A percentile compares a stretch with the other conserved stretches of the same genome.
phyloP scores from a whole-genome alignment of 2,888 invertebrate genomes.

The Linnaemya vulpina region DNA sequence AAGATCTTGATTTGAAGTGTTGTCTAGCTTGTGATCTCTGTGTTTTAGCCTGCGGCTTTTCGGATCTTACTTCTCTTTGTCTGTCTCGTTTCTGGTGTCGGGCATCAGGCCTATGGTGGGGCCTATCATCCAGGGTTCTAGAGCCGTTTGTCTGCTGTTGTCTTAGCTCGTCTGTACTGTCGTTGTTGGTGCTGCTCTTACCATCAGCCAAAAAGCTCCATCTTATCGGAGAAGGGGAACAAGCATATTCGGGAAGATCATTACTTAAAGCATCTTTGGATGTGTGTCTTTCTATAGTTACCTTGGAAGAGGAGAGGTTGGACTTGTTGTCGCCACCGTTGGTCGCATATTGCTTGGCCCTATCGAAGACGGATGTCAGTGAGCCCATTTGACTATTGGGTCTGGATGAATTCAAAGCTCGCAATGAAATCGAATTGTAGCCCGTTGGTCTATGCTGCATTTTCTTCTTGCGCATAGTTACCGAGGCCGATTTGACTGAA shows the following conservation, averaged over 20 bases:
- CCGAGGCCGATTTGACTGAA: conserved; percentile 82
- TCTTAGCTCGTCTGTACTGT: conserved; percentile 48
- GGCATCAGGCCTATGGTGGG: conserved; percentile 36
- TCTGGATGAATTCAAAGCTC: conserved; percentile 80
- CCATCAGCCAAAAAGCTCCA: conserved; percentile 83
- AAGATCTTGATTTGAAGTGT: conserved; percentile 73
- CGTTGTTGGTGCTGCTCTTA: conserved; percentile 75
- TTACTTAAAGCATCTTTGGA: conserved; percentile 80
- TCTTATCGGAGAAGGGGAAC: conserved; percentile 83
- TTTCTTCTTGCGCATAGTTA: conserved; percentile 79
- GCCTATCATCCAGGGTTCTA: conserved; percentile 38
- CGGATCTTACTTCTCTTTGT: conserved; percentile 58
- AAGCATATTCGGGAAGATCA: conserved; percentile 82
- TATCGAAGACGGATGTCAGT: conserved; percentile 81
- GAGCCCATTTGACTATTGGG: conserved; percentile 80
- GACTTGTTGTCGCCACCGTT: conserved; percentile 74
- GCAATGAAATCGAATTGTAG: conserved; percentile 81
- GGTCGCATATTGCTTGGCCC: conserved; percentile 78
- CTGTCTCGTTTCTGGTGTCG: conserved; percentile 62
- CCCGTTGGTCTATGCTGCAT: conserved; percentile 81
- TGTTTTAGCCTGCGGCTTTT: conserved; percentile 53
- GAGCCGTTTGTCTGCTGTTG: conserved; percentile 45
- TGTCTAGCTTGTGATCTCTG: conserved; percentile 50
- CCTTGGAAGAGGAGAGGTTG: conserved; percentile 77
- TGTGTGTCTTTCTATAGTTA: conserved; percentile 80